Evolutionary conservation across 2,113 vertebrate species (phyloP), one percentile per base, ranked within the genome.

Genomic region (Apeltes quadracus): DNA sequence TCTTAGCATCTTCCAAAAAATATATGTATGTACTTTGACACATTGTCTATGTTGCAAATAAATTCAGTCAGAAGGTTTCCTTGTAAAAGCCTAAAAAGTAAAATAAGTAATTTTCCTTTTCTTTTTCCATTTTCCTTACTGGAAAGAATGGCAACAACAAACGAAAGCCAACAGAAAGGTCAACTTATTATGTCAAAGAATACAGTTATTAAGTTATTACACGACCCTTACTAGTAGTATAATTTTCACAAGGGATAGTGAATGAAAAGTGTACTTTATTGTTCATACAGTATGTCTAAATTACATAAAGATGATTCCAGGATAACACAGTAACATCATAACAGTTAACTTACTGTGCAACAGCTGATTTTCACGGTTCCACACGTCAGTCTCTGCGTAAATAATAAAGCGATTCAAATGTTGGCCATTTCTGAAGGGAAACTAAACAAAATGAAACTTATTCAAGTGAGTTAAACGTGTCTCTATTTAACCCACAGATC

Each of bases 341-440:
- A 46, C 7, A 29, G 22, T 43, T 55, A 53, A 34, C 9, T 5
- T 22, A 43, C 22, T 39, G 41, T 68, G 38, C 69, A 82, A 84
- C 61, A 77, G 51, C 59, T 63, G 56, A 68, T 54, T 41, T 32
- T 36, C 32, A 22, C 18, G 12, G 64, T 54, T 41, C 12, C 18
- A 57, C 32, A 36, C 32, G 7, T 18, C 27, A 34, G 32, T 57
- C 29, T 36, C 29, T n/a, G 2, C 29, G 5, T 57, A 23, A 11
- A 34, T 34, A 36, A 54, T 9, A 29, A 15, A 15, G 5, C 7
- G 51, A 54, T 16, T 54, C 7, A 16, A 27, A 29, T 7, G 14
- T 15, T 29, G 23, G 7, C n/a, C 14, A n/a, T 51, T 55, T 16
- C 16, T 38, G 15, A 12, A 1, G 36, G 9, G 20, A 20, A 14